Evolutionary conservation across 1,140 invertebrate genomes (phyloP), one percentile per base, ranked within the genome.

Genomic region (Hermatobates lingyangjiaoensis): DNA sequence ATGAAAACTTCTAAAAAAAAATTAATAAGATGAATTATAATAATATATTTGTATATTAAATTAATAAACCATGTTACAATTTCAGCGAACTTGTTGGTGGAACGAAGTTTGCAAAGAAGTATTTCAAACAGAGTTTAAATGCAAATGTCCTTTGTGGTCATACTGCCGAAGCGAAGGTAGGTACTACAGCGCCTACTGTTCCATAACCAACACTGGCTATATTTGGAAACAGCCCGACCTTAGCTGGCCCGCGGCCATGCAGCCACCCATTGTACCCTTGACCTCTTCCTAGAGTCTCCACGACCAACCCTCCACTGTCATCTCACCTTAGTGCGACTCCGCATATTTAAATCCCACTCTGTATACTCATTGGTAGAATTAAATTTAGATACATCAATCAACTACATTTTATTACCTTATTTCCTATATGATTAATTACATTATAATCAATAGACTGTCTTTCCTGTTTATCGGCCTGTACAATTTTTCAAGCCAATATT

Each of bases 31-130:
- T 42, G 15, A 25, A 47, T 44, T 45, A 40, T 34, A 20, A 39
- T 38, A 25, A 27, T 44, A 40, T 5, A 5, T 26, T 48, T 47
- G 44, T 20, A 27, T 48, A n/a, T 0, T 48, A 27, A 23, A 54
- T 30, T 20, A 34, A 1, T 23, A 12, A 3, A 7, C 7, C 40
- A 27, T 40, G n/a, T n/a, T n/a, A n/a, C n/a, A n/a, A 24, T 57
- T 54, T 1, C 30, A 89, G 86, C 75, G 87, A 61, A 87, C 81
- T 26, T 90, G 87, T 63, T 89, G 85, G 83, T 89, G 84, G 82
- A 89, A 89, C 64, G 87, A 91, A 68, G 77, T 88, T 2, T 91
- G 87, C 68, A 90, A 91, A 64, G 83, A 88, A 65, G 86, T 88
- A 64, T 89, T 89, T 63, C 84, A 87, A 65, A 81, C 73, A 54